These are phyloP conservation scores for Tursiops truncatus DNA, from an alignment of 2,113 vertebrate species.

Conservation along the genomic window DNA sequence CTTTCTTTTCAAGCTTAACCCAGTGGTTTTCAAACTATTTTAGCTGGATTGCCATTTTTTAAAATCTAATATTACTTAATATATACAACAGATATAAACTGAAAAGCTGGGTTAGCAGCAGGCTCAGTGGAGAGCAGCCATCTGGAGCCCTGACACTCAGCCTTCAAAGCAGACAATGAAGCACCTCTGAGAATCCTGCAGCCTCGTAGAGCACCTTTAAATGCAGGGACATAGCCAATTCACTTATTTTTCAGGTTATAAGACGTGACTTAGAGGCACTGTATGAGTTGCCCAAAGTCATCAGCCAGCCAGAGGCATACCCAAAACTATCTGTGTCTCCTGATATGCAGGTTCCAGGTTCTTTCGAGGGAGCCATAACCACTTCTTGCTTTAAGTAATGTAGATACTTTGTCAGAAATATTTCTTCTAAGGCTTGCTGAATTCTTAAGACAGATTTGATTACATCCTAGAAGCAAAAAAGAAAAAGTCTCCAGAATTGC, in stretches of 20 bases:
- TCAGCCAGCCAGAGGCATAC: not conserved
- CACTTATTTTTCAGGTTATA: not conserved
- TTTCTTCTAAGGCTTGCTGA: conserved; percentile 33
- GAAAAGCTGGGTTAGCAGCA: not conserved
- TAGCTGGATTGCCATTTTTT: not conserved
- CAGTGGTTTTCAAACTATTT: not conserved
- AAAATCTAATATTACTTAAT: not conserved
- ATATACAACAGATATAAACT: not conserved
- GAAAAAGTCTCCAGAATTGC: not conserved
- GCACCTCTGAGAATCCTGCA: not conserved
- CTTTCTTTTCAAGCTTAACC: conserved; percentile 34
- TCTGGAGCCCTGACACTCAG: not conserved
- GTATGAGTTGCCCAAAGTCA: not conserved
- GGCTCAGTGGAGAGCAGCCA: not conserved
- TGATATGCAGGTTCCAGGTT: not conserved
- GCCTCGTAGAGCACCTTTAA: not conserved
- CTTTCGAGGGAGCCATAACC: not conserved
- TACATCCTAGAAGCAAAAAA: conserved; percentile 18
- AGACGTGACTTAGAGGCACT: not conserved
- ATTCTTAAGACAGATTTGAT: conserved; percentile 34
- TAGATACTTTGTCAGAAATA: conserved; percentile 28
- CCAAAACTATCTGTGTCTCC: not conserved
- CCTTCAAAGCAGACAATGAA: not conserved
- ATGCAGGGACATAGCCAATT: not conserved
- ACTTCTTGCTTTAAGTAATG: not conserved